These are phyloP conservation scores for Drosophila mercatorum DNA, from an alignment of 2,888 invertebrate genomes.

Conservation along the genomic window DNA sequence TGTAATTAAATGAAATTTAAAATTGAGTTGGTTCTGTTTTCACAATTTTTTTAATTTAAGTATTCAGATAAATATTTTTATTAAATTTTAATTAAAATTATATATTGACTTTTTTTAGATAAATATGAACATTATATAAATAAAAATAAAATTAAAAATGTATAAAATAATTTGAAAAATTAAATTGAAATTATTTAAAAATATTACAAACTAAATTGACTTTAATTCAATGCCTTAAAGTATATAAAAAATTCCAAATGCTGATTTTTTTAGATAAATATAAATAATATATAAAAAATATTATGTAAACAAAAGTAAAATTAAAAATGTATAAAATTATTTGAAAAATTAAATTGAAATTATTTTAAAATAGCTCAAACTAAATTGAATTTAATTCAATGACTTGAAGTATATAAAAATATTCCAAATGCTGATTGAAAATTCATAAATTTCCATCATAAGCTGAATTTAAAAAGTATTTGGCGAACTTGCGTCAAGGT, in stretches of 20 bases:
- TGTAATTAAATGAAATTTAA: neutral
- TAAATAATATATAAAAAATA: too few species aligned
- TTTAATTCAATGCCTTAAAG: too few species aligned
- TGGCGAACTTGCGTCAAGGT: slow-evolving; percentile 7
- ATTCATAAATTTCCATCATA: neutral
- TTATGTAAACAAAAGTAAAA: neutral
- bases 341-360: too few species aligned
- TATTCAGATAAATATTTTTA: neutral
- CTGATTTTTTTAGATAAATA: neutral
- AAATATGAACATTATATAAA: neutral
- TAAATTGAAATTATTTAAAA: too few species aligned
- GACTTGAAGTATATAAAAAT: neutral
- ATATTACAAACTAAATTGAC: too few species aligned
- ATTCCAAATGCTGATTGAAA: slow-evolving; percentile 3
- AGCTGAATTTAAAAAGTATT: slow-evolving; percentile 8
- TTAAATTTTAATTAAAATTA: neutral
- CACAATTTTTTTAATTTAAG: too few species aligned
- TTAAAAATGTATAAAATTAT: too few species aligned
- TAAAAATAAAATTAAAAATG: neutral
- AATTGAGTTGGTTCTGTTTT: neutral
- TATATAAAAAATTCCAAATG: neutral
- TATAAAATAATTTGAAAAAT: too few species aligned
- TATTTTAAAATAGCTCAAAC: too few species aligned
- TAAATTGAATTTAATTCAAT: too few species aligned
- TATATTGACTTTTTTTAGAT: too few species aligned